Evolutionary conservation across 2,113 vertebrate genomes (phyloP), one percentile per base, ranked within the genome.

Genomic region (Pelusios castaneus): DNA sequence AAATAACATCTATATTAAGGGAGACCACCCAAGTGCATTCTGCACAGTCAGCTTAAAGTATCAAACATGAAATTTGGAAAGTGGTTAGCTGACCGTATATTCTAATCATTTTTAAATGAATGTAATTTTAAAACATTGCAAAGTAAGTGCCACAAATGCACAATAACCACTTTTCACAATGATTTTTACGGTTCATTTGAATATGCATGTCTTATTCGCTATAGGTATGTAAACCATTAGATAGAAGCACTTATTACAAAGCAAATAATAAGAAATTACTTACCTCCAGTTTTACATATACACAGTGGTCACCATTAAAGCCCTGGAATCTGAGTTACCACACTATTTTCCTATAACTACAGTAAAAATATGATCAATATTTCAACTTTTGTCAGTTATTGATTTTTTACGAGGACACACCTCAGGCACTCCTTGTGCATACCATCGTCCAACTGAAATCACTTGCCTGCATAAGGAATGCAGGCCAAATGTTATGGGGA

Each of bases 21-120:
- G 77, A 95, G 81, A 92, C 91, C 89, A 95, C 90, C 90, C 92
- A 95, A 96, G 85, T 91, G 81, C 93, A 92, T 94, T 95, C 90
- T 90, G 91, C 85, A 93, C 55, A 82, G 91, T 49, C 87, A 31
- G 76, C 92, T 95, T 45, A 90, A 89, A 93, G 96, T 93, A 95
- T 97, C 88, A 97, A 96, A 97, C 97, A 95, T 51, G 95, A 97
- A 97, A 97, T 95, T 86, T 52, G 75, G 45, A 5, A 87, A 75
- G 78, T 73, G 85, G 38, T 94, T 76, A 88, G 75, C 4, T 12
- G 87, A 95, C 55, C 94, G 86, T 89, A 88, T 79, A 81, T 91
- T 82, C 88, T 79, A 79, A 79, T 21, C 58, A 83, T 82, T 90
- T 88, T 91, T 82, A 95, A 91, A 89, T 70, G 82, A 90, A 90